Evolutionary conservation across 2,888 invertebrate genomes (phyloP).

Genomic region (Campoplex nolae): DNA sequence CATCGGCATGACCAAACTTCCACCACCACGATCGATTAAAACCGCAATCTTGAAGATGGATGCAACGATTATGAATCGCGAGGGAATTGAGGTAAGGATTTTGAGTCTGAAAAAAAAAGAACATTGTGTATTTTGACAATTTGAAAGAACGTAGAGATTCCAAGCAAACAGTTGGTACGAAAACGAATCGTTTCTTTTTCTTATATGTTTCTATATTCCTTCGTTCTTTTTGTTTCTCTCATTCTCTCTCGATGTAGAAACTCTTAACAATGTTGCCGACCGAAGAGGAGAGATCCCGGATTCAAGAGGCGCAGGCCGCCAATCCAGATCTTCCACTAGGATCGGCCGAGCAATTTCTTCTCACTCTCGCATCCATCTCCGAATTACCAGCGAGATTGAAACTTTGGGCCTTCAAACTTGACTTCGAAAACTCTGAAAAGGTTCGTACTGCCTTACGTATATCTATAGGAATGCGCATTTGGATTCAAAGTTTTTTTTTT

Average conservation of each 20-base stretch:
- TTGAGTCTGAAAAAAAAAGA: too few species aligned
- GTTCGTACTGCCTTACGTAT: conserved; percentile 84
- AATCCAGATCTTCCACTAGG: conserved; percentile 96
- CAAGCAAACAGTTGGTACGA: too few species aligned
- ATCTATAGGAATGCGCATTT: background rate
- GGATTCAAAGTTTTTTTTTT: conserved; percentile 15
- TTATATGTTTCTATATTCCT: conserved; percentile 10
- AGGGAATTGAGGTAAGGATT: conserved; percentile 93
- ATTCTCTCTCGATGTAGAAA: conserved; percentile 87
- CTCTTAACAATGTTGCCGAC: conserved; percentile 98
- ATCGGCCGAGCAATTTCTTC: conserved; percentile 99
- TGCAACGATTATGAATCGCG: conserved; percentile 98
- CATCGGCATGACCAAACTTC: conserved; percentile 99
- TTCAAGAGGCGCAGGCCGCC: conserved; percentile 97
- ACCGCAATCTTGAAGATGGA: conserved; percentile 99
- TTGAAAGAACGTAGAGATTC: background rate
- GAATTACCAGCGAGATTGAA: conserved; percentile 96
- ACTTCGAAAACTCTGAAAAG: conserved; percentile 98
- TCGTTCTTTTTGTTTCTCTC: conserved; percentile 65
- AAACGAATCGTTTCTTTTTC: conserved; percentile 1
- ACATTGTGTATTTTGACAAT: too few species aligned
- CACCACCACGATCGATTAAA: conserved; percentile 98
- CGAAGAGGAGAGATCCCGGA: conserved; percentile 98
- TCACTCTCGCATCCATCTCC: conserved; percentile 97
- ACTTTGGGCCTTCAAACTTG: conserved; percentile 99